phyloP scores from a whole-genome alignment of 2,113 vertebrate genomes.

The Podarcis cretensis region DNA sequence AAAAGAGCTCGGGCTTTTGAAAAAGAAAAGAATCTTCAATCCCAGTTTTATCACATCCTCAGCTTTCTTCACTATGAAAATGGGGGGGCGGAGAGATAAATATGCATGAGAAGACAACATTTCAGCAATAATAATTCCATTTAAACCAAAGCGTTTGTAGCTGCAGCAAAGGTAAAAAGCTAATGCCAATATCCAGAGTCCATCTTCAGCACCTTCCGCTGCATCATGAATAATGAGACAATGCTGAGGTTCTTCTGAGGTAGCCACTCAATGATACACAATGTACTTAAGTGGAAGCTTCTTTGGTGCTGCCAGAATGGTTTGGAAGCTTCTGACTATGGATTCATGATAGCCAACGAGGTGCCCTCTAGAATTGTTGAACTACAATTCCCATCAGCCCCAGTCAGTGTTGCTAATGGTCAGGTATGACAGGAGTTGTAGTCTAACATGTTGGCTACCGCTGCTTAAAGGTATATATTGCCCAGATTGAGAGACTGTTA shows the following conservation, averaged over 20 bases:
- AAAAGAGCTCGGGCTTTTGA: slow-evolving; percentile 12
- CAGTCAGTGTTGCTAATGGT: too few relatives aligned
- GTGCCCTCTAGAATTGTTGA: too few relatives aligned
- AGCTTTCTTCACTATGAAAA: neutral
- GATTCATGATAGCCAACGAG: neutral
- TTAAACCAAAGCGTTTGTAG: neutral
- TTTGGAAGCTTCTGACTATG: neutral
- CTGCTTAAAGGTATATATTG: neutral
- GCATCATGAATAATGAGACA: neutral
- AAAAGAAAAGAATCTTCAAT: slow-evolving; percentile 2
- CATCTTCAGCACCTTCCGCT: too few relatives aligned
- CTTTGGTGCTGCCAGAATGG: neutral
- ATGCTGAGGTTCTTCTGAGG: neutral
- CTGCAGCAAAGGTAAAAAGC: neutral
- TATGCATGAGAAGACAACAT: neutral
- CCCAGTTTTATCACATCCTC: neutral
- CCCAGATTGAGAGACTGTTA: neutral
- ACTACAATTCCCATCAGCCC: too few relatives aligned
- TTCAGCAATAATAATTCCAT: neutral
- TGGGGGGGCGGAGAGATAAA: neutral
- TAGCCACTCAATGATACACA: neutral
- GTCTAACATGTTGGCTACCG: too few relatives aligned
- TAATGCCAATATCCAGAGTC: neutral
- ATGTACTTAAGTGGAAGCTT: neutral
- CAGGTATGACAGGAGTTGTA: too few relatives aligned